These are phyloP conservation scores for Drosophila aff. DNA, from an alignment of 1,140 invertebrate species.

Conservation along the genomic window DNA sequence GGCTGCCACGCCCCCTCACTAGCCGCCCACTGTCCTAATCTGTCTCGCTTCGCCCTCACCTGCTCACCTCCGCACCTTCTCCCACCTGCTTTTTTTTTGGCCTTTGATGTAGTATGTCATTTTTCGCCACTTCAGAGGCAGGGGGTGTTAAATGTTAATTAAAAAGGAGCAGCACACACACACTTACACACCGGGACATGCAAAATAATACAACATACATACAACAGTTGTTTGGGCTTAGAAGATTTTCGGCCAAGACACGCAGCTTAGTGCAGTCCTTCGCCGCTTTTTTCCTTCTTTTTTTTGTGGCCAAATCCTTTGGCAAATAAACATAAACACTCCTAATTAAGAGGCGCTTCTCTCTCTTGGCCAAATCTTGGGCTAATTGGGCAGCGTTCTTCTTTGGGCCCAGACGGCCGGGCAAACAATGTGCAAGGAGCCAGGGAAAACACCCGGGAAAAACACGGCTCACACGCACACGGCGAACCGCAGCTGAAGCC, in stretches of 20 bases:
- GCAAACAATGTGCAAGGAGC: constrained; percentile 59
- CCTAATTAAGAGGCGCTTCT: constrained; percentile 65
- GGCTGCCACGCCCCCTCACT: constrained; percentile 54
- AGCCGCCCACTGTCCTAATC: constrained; percentile 46
- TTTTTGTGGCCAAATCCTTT: constrained; percentile 33
- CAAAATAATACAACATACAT: background rate
- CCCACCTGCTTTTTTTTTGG: background rate
- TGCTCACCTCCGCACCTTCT: too few relatives aligned
- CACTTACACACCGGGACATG: background rate
- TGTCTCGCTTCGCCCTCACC: constrained; percentile 31
- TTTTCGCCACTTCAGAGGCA: constrained; percentile 30
- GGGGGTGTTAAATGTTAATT: constrained; percentile 77
- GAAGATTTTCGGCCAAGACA: constrained; percentile 59
- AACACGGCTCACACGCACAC: constrained; percentile 34
- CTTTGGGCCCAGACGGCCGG: constrained; percentile 50
- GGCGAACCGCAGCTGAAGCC: constrained; percentile 55
- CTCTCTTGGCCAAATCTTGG: constrained; percentile 32
- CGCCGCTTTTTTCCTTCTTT: constrained; percentile 1
- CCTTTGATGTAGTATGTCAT: constrained; percentile 81
- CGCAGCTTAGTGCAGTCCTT: constrained; percentile 33
- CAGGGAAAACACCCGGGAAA: background rate
- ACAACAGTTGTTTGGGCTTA: constrained; percentile 32
- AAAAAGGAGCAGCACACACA: constrained; percentile 59
- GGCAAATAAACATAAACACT: constrained; percentile 70
- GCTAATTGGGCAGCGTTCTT: constrained; percentile 76